Evolutionary conservation across 1,140 invertebrate species (phyloP).

Genomic region (Laodelphax striatellus): DNA sequence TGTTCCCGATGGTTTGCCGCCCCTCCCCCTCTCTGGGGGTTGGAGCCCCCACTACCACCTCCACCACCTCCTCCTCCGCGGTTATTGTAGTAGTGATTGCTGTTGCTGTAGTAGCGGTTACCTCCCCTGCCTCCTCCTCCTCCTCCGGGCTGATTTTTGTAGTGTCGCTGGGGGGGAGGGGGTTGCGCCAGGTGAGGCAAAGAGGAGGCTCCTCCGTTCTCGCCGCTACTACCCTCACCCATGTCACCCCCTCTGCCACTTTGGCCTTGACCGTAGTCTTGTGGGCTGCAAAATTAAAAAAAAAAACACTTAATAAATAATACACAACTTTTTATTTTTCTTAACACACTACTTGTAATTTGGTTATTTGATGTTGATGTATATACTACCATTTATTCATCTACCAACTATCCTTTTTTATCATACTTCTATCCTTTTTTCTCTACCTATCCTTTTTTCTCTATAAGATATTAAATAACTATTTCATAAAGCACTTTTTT

Average conservation of each 20-base stretch:
- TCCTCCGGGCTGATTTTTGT: constrained; percentile 14
- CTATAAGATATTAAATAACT: no score
- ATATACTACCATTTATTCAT: no score
- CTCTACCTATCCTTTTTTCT: no score
- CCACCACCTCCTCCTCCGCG: neutral
- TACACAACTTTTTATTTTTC: no score
- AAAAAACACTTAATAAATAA: neutral
- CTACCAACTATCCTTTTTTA: no score
- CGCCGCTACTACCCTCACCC: neutral
- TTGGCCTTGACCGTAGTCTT: neutral
- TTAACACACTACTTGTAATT: no score
- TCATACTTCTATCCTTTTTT: no score
- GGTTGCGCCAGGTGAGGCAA: neutral
- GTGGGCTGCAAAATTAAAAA: neutral
- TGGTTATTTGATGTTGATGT: no score
- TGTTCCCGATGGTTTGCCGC: no score
- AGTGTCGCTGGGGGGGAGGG: constrained; percentile 8
- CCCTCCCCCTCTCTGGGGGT: no score
- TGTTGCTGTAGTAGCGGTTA: constrained; percentile 18
- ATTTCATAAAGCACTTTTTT: no score
- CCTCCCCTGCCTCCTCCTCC: constrained; percentile 13
- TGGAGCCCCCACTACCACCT: neutral
- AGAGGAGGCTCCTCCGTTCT: neutral
- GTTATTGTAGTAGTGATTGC: constrained; percentile 13
- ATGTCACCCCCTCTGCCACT: neutral